phyloP scores from a whole-genome alignment of 2,797 vertebrate genomes.

The Staurois parvus region DNA sequence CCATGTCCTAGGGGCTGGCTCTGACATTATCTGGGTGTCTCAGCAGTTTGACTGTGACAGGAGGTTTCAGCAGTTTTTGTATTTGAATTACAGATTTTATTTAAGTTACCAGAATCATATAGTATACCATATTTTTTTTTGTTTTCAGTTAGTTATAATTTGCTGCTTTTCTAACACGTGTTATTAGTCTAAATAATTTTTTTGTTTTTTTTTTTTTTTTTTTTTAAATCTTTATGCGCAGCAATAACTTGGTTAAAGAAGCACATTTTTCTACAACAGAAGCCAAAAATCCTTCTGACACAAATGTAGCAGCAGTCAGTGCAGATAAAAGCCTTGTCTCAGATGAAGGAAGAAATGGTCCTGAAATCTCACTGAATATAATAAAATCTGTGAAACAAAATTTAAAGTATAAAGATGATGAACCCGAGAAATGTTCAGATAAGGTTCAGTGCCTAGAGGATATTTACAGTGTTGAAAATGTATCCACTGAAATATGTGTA shows the following conservation, averaged over 20 bases:
- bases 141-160: no score
- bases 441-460: background rate
- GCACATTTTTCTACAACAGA: constrained; percentile 57
- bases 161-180: no score
- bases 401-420: background rate
- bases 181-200: background rate
- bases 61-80: no score
- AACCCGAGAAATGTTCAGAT: background rate
- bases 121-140: no score
- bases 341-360: background rate
- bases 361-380: background rate
- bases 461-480: background rate
- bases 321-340: background rate
- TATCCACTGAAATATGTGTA: constrained; percentile 14
- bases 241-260: constrained; percentile 38
- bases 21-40: no score
- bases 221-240: background rate
- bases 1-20: no score
- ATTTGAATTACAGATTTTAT: no score
- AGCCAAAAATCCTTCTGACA: constrained; percentile 48
- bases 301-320: background rate
- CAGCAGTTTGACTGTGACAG: no score
- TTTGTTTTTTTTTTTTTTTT: background rate
- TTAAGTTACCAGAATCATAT: no score
- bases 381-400: background rate